These are phyloP conservation scores for Xylota segnis DNA, from an alignment of 2,888 invertebrate genomes.

Conservation along the genomic window DNA sequence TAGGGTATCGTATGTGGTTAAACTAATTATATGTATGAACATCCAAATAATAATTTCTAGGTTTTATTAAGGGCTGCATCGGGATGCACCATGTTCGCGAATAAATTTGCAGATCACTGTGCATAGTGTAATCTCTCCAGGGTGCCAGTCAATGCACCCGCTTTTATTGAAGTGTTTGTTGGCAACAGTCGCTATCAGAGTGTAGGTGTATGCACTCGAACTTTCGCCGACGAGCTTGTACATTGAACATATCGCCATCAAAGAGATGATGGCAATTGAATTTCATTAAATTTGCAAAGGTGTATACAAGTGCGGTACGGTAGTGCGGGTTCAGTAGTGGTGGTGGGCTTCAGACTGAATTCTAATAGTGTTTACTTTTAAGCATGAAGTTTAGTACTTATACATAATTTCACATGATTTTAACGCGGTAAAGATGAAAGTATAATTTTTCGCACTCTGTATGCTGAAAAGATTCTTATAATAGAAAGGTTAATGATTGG, in stretches of 20 bases:
- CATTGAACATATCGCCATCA: slow-evolving; percentile 36
- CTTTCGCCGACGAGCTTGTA: slow-evolving; percentile 30
- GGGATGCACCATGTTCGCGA: slow-evolving; percentile 33
- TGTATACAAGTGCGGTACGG: slow-evolving; percentile 14
- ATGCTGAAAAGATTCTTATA: background rate
- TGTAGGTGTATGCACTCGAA: background rate
- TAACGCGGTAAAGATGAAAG: slow-evolving; percentile 8
- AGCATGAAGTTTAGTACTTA: slow-evolving; percentile 14
- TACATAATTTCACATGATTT: slow-evolving; percentile 34
- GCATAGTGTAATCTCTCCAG: background rate
- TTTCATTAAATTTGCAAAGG: slow-evolving; percentile 50
- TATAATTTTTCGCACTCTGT: slow-evolving; percentile 24
- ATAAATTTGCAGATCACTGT: slow-evolving; percentile 35
- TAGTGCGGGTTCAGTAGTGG: background rate
- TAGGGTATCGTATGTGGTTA: slow-evolving; percentile 6
- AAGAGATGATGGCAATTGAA: slow-evolving; percentile 52
- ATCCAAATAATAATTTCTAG: slow-evolving; percentile 44
- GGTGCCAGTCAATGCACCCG: slow-evolving; percentile 33
- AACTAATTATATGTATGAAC: slow-evolving; percentile 42
- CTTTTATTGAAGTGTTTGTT: slow-evolving; percentile 1
- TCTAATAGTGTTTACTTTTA: slow-evolving; percentile 32
- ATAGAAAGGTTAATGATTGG: background rate
- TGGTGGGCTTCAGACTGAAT: slow-evolving; percentile 9
- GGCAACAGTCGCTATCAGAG: background rate
- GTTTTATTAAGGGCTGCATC: slow-evolving; percentile 37